A percentile compares a stretch with the other conserved stretches of the same genome.
These are phyloP conservation scores for Myripristis murdjan DNA, from an alignment of 2,797 vertebrate genomes.

Conservation along the genomic window DNA sequence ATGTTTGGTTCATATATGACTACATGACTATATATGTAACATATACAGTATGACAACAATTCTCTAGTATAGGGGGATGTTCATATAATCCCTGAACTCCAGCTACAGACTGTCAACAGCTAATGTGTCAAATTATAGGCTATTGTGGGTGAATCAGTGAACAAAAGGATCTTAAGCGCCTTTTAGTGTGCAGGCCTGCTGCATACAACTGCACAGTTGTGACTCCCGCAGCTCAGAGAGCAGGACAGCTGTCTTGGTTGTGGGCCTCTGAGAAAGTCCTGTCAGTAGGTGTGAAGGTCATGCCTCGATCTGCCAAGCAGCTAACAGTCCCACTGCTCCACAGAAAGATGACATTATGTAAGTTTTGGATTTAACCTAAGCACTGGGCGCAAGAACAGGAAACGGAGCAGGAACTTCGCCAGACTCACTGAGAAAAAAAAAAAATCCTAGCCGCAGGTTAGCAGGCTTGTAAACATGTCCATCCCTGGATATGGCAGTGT, in stretches of 20 bases:
- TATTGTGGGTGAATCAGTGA: neutral
- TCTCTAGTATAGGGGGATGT: too few species aligned
- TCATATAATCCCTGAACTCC: neutral
- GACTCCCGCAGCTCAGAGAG: conserved; percentile 28
- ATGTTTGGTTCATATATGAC: too few species aligned
- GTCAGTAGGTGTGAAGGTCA: conserved; percentile 34
- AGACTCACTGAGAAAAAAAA: neutral
- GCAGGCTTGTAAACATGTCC: conserved; percentile 2
- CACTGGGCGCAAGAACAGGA: too few species aligned
- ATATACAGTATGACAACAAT: too few species aligned
- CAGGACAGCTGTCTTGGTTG: conserved; percentile 30
- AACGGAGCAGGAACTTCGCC: neutral
- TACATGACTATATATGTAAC: too few species aligned
- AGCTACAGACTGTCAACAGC: too few species aligned
- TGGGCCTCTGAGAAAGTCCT: conserved; percentile 44
- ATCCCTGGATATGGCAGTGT: neutral
- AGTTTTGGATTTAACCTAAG: neutral
- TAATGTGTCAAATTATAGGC: too few species aligned
- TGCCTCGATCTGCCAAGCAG: conserved; percentile 22
- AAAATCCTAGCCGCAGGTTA: conserved; percentile 10
- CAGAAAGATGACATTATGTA: conserved; percentile 1
- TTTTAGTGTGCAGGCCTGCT: neutral
- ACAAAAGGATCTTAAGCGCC: too few species aligned
- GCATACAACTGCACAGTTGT: neutral
- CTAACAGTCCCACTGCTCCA: conserved; percentile 13